Evolutionary conservation across 2,797 vertebrate species (phyloP), one percentile per base, ranked within the genome.

Genomic region (Mormyrops attenuatus): DNA sequence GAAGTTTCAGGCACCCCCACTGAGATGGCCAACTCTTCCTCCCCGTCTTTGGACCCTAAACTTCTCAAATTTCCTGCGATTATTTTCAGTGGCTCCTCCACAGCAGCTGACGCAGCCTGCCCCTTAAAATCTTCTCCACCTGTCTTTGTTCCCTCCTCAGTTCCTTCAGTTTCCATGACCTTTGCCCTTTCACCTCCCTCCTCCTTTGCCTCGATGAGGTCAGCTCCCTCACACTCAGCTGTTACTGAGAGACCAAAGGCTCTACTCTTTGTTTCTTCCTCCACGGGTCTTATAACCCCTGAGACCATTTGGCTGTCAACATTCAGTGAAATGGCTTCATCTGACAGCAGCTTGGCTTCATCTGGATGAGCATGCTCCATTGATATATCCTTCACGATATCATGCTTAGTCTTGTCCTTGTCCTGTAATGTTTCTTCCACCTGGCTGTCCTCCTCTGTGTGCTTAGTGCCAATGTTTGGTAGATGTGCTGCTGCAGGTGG

Each of bases 1-100:
- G 47, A 26, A 77, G 87, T 41, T 89, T 90, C 87, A 73, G 60
- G 38, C 7, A 7, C 9, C 30, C 26, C 47, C 47, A 86, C 44
- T 87, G 63, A 87, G 3, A 38, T 55, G 22, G 85, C 88, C 69
- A 88, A 89, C 69, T 92, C 90, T 63, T 91, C 91, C 84, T 30
- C 87, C 73, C 22, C 34, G 73, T 15, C 86, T 88, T 17, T 69
- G 60, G 90, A 53, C 53, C 52, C 22, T 87, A 90, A 87, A 87
- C 22, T 89, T 50, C 80, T 57, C 89, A 89, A 90, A 85, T 93
- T 90, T 44, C 55, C 87, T 66, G 53, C 26, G 88, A 84, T 63
- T 90, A 49, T 89, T 92, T 85, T 88, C 8, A 13, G 63, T 49
- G 55, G 60, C 57, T 52, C 5, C 22, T 92, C 88, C 5, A 63